Conservation (phyloP, 2,797 vertebrate species). For the Sebastiscus albofasciatus region DNA sequence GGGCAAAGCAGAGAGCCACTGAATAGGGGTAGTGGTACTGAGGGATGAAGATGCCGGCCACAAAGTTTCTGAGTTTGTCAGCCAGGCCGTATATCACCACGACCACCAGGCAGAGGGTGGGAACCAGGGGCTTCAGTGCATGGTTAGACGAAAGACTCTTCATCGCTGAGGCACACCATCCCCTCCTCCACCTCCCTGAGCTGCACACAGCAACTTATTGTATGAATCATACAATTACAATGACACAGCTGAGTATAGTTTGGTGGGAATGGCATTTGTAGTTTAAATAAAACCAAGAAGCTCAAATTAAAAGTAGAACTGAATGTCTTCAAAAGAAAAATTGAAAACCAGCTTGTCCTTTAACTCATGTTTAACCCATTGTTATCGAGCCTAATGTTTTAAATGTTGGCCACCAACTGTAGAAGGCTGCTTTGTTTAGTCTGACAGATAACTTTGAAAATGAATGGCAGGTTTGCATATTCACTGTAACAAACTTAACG, state of each 20-base stretch:
- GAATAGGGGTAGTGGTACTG: constrained; percentile 84
- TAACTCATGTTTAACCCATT: not conserved
- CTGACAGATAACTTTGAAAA: not conserved
- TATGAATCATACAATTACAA: not conserved
- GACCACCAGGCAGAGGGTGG: constrained; percentile 50
- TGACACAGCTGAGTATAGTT: not conserved
- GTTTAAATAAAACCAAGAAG: too few relatives aligned
- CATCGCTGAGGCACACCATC: constrained; percentile 18
- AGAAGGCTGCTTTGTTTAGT: not conserved
- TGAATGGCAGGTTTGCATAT: not conserved
- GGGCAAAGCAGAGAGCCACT: constrained; percentile 77
- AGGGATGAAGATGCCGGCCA: constrained; percentile 79
- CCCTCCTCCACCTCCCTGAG: constrained; percentile 33
- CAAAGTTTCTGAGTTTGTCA: constrained; percentile 78
- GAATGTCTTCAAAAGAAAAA: not conserved
- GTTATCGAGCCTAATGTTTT: not conserved
- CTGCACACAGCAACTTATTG: constrained; percentile 37
- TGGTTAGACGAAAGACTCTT: constrained; percentile 39
- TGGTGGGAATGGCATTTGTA: not conserved
- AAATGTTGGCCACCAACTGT: not conserved
- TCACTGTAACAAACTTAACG: not conserved
- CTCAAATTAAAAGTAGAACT: not conserved
- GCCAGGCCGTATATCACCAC: constrained; percentile 70
- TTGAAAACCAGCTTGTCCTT: not conserved
- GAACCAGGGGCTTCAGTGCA: constrained; percentile 52